phyloP scores from a whole-genome alignment of 2,113 vertebrate genomes.

The Myrmecobius fasciatus region DNA sequence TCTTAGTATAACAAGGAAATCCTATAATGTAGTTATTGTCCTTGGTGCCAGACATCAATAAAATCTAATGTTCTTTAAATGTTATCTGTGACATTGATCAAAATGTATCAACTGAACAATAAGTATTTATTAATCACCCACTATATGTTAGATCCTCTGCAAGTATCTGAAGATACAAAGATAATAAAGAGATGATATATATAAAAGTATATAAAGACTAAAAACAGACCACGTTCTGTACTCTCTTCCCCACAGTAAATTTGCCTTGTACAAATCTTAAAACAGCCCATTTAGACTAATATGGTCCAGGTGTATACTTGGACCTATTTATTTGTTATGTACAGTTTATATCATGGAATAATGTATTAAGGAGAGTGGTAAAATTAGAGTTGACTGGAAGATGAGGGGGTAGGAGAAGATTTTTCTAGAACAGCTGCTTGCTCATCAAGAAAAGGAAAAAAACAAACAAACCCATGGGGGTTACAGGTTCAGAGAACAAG shows the following conservation, averaged over 20 bases:
- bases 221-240: neutral
- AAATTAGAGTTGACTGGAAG: neutral
- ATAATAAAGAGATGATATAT: neutral
- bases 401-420: neutral
- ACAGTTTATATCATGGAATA: neutral
- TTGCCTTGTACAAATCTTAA: neutral
- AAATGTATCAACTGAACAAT: neutral
- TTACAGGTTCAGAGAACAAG: neutral
- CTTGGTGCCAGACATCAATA: neutral
- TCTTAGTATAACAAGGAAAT: neutral
- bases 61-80: neutral
- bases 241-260: neutral
- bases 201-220: neutral
- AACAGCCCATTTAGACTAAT: neutral
- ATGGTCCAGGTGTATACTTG: neutral
- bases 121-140: neutral
- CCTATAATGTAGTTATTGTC: constrained; percentile 28
- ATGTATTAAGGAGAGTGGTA: neutral
- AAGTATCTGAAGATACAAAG: neutral
- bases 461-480: neutral
- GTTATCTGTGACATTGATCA: neutral
- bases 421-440: neutral
- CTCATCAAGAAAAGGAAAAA: neutral
- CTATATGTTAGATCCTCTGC: neutral
- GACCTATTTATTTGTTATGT: neutral